A percentile compares a stretch with the other conserved stretches of the same genome.
phyloP scores from a whole-genome alignment of 2,888 invertebrate genomes.

The Drosophila kanekoi region DNA sequence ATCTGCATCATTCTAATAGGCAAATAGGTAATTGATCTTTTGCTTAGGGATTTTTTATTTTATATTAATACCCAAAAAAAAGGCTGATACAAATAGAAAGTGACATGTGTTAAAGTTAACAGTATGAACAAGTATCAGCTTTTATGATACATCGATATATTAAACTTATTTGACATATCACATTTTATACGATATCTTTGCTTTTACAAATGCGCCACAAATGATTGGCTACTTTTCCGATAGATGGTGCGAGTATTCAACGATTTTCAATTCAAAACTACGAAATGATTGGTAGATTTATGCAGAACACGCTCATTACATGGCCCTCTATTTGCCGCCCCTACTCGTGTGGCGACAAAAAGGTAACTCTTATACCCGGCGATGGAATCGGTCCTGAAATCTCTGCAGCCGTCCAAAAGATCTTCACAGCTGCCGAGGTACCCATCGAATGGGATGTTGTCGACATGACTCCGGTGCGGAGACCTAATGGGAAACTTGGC shows the following conservation, averaged over 20 bases:
- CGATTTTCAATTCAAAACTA: neutral
- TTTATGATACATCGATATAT: neutral
- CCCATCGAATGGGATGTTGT: conserved; percentile 99
- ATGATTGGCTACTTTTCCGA: neutral
- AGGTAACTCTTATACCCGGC: conserved; percentile 98
- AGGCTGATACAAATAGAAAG: neutral
- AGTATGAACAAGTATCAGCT: neutral
- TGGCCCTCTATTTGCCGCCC: conserved; percentile 78
- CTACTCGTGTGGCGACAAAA: conserved; percentile 87
- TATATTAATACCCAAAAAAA: neutral
- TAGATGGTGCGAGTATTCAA: conserved; percentile 5
- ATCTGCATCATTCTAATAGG: neutral
- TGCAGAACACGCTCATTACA: neutral
- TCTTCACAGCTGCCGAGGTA: conserved; percentile 96
- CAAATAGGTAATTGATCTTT: neutral
- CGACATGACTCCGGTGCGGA: conserved; percentile 98
- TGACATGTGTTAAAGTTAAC: neutral
- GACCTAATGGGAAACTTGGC: conserved; percentile 96
- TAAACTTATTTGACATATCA: neutral
- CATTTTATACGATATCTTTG: neutral
- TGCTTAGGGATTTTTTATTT: neutral
- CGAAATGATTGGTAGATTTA: conserved; percentile 13
- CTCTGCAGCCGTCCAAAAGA: conserved; percentile 98
- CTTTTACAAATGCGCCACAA: neutral
- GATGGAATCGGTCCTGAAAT: conserved; percentile 99